Evolutionary conservation across 1,140 invertebrate genomes (phyloP), one percentile per base, ranked within the genome.

Genomic region (Tribolium madens): DNA sequence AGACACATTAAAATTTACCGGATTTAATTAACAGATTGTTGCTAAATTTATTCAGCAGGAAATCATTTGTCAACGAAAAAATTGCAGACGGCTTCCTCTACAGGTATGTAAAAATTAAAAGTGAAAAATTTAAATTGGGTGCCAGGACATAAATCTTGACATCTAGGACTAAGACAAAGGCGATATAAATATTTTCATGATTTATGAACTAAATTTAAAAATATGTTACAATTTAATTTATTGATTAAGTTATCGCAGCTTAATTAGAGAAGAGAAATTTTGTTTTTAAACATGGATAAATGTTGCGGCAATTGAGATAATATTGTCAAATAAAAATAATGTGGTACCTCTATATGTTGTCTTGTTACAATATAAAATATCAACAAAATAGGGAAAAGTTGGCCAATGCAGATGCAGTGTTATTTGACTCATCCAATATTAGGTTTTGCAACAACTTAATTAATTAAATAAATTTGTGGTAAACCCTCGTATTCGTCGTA

Each of bases 251-350:
- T 64, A 64, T 64, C 57, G 21, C 26, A 12, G 26, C 57, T 64
- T 64, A 64, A 64, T 64, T 64, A 64, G 57, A 36, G 36, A 42
- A 64, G 57, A 64, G 57, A 64, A 64, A 64, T 64, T 64, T 64
- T 64, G 57, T 64, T 64, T 64, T 64, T 64, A 33, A 64, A 64
- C 57, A 64, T 57, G 52, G 18, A 15, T 12, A 64, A 26, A 64
- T 31, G 36, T 64, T 64, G 57, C 57, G 2, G 57, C 57, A 64
- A 64, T 33, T 33, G 57, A 64, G 57, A 64, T 64, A 64, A 64
- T 42, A 64, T 64, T 64, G 57, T 64, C 57, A 64, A 64, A 36
- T 64, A 33, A 64, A 64, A 33, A 64, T 57, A 36, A 36, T 42
- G 36, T 9, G 17, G 17, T 57, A 57, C 14, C 52, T 17, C 17